Percentiles rank a stretch among this genome's conserved stretches.
phyloP scores from a whole-genome alignment of 2,888 invertebrate species.

The Asteroscopus sphinx region DNA sequence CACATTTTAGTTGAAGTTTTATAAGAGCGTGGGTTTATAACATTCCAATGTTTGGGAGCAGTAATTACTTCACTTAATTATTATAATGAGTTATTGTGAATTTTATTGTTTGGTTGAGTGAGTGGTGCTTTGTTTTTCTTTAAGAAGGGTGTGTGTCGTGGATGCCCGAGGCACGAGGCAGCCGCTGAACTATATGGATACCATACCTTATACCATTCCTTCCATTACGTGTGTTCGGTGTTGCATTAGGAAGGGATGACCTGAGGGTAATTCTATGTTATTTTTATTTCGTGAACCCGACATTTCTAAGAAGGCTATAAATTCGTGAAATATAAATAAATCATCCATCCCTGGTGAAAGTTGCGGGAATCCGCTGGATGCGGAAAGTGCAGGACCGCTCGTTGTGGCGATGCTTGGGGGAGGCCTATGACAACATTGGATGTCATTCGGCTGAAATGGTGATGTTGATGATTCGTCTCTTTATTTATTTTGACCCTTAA shows the following conservation, averaged over 20 bases:
- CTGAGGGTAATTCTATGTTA: slow-evolving; percentile 12
- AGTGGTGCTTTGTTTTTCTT: slow-evolving; percentile 62
- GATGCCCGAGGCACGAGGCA: slow-evolving; percentile 8
- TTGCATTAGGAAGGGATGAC: slow-evolving; percentile 43
- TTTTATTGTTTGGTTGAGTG: slow-evolving; percentile 29
- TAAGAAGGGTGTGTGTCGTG: slow-evolving; percentile 62
- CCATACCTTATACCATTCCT: slow-evolving; percentile 27
- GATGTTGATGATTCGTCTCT: too few relatives aligned
- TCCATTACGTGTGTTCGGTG: slow-evolving; percentile 40
- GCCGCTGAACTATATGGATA: slow-evolving; percentile 26
- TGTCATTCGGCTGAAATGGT: too few relatives aligned
- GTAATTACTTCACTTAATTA: slow-evolving; percentile 46
- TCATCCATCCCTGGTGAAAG: too few relatives aligned
- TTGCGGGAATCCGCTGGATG: too few relatives aligned
- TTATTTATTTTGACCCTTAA: too few relatives aligned
- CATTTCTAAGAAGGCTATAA: not conserved
- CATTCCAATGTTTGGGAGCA: slow-evolving; percentile 4
- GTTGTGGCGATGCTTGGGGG: too few relatives aligned
- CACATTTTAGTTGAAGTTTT: slow-evolving; percentile 8
- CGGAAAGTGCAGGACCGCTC: too few relatives aligned
- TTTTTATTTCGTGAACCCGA: slow-evolving; percentile 3
- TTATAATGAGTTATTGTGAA: slow-evolving; percentile 42
- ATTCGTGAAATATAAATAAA: too few relatives aligned
- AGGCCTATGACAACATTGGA: too few relatives aligned
- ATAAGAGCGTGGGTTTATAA: slow-evolving; percentile 3